phyloP scores from a whole-genome alignment of 2,888 invertebrate genomes.

The Drosophila ustulata region DNA sequence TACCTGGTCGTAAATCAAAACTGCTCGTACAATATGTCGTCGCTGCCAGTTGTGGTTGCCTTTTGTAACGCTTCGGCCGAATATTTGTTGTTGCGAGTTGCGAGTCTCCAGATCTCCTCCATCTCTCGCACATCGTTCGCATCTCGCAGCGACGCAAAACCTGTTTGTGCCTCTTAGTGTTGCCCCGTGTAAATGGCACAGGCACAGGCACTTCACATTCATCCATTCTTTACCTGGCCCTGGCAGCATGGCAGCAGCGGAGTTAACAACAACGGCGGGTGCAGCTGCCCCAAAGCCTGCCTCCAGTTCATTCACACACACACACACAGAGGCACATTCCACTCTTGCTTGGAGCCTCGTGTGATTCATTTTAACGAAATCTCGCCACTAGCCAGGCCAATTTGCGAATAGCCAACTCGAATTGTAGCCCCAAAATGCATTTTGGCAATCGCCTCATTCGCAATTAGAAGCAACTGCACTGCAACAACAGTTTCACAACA shows the following conservation, averaged over 20 bases:
- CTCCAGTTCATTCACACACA: conserved; percentile 22
- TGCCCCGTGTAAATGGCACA: conserved; percentile 58
- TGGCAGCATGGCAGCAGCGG: conserved; percentile 11
- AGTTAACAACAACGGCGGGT: conserved; percentile 16
- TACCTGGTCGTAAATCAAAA: conserved; percentile 60
- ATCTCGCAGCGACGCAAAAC: conserved; percentile 44
- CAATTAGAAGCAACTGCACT: conserved; percentile 47
- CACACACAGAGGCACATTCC: conserved; percentile 1
- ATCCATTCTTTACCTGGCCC: conserved; percentile 68
- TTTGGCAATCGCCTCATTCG: conserved; percentile 56
- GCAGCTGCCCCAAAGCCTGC: conserved; percentile 61
- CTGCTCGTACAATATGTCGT: conserved; percentile 60
- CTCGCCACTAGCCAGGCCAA: conserved; percentile 32
- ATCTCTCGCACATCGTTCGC: conserved; percentile 30
- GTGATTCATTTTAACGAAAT: conserved; percentile 61
- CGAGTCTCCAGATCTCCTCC: conserved; percentile 23
- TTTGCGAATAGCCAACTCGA: conserved; percentile 18
- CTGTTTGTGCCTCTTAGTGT: conserved; percentile 45
- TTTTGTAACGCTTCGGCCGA: conserved; percentile 70
- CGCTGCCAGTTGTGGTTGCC: conserved; percentile 58
- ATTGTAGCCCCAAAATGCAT: conserved; percentile 45
- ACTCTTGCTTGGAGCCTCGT: conserved; percentile 14
- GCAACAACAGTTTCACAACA: conserved; percentile 21
- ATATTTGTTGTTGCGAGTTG: conserved; percentile 43
- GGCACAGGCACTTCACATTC: conserved; percentile 65